Percentiles rank a stretch among this genome's conserved stretches.
Conservation (phyloP, 2,888 invertebrate genomes). For the Drosophila barbarae region DNA sequence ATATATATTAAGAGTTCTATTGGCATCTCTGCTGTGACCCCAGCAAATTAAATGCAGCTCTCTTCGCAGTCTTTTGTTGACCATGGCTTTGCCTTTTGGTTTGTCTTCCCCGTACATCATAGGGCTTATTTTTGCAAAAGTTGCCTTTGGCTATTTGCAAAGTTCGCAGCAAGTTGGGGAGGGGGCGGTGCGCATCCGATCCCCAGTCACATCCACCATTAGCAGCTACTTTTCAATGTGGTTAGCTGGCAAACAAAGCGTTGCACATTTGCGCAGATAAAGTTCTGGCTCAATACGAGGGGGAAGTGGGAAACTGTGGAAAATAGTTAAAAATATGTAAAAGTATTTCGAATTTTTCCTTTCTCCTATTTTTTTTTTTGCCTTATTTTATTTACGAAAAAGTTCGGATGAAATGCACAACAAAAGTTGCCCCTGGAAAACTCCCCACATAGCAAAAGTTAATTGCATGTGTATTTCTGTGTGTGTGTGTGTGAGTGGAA, state of each 20-base stretch:
- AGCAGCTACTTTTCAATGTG: conserved; percentile 75
- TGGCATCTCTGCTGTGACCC: conserved; percentile 1
- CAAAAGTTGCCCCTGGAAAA: conserved; percentile 67
- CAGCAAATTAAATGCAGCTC: conserved; percentile 32
- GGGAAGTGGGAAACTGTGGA: background rate
- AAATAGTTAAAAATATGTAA: conserved; percentile 72
- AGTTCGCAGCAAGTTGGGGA: conserved; percentile 63
- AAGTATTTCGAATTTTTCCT: conserved; percentile 60
- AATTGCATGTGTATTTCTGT: conserved; percentile 59
- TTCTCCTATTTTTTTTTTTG: conserved; percentile 17
- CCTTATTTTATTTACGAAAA: conserved; percentile 65
- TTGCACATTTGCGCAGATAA: conserved; percentile 73
- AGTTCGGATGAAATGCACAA: conserved; percentile 69
- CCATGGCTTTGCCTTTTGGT: conserved; percentile 28
- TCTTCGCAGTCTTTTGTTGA: conserved; percentile 29
- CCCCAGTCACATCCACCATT: conserved; percentile 68
- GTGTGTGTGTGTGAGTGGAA: conserved; percentile 52
- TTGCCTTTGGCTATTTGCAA: conserved; percentile 72
- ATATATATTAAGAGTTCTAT: background rate
- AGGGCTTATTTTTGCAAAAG: conserved; percentile 71
- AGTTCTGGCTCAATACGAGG: conserved; percentile 63
- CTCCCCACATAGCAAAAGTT: conserved; percentile 67
- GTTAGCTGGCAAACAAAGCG: conserved; percentile 74
- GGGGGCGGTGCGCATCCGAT: background rate
- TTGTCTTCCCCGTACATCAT: conserved; percentile 45